Evolutionary conservation across 2,888 invertebrate species (phyloP).

Genomic region (Oscheius myriophilus): DNA sequence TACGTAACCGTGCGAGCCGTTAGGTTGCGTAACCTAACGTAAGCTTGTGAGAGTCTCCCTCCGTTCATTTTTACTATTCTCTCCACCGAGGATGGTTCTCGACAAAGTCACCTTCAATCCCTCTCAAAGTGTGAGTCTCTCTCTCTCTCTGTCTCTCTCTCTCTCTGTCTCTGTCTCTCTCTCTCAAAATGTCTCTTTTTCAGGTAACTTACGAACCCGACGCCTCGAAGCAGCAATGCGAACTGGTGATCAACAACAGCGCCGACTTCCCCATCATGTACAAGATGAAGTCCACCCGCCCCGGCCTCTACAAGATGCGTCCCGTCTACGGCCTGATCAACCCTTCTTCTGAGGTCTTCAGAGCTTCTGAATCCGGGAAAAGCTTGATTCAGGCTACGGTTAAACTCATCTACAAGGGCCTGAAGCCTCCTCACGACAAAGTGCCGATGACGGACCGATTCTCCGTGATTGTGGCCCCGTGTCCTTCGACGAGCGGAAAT

Average conservation of each 20-base stretch:
- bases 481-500: slow-evolving; percentile 1
- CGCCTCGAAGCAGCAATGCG: slow-evolving; percentile 27
- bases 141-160: slow-evolving; percentile 9
- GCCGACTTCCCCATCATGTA: slow-evolving; percentile 37
- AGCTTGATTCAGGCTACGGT: slow-evolving; percentile 5
- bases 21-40: too few relatives aligned
- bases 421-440: slow-evolving; percentile 2
- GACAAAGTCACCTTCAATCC: slow-evolving; percentile 3
- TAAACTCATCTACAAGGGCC: slow-evolving; percentile 27
- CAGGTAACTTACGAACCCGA: slow-evolving; percentile 26
- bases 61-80: not conserved
- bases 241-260: slow-evolving; percentile 34
- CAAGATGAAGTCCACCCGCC: slow-evolving; percentile 49
- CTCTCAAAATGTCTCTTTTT: not conserved
- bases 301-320: slow-evolving; percentile 48
- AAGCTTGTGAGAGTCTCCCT: too few relatives aligned
- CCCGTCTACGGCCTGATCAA: slow-evolving; percentile 42
- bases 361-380: too few relatives aligned
- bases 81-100: not conserved
- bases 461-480: not conserved
- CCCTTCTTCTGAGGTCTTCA: not conserved
- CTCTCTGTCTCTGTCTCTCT: not conserved
- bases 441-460: slow-evolving; percentile 4
- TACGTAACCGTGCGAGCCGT: too few relatives aligned
- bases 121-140: not conserved